Percentiles rank a stretch among this genome's conserved stretches.
These are phyloP conservation scores for Danionella cerebrum DNA, from an alignment of 2,113 vertebrate genomes.

Conservation along the genomic window DNA sequence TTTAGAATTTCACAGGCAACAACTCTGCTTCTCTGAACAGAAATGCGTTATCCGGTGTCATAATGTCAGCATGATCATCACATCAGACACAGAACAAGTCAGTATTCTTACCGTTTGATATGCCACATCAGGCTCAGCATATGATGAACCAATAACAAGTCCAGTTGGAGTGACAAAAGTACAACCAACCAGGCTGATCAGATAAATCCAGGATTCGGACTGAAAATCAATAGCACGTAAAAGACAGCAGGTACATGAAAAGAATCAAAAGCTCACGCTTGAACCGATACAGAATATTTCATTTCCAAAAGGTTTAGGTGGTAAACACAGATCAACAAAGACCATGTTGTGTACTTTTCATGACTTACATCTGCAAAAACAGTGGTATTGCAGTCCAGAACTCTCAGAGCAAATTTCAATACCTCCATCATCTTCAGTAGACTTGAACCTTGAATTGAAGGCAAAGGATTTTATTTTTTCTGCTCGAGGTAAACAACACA, in stretches of 20 bases:
- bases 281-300: too few species aligned
- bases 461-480: background rate
- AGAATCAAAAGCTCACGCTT: background rate
- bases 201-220: slow-evolving; percentile 22
- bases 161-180: background rate
- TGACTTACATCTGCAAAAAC: slow-evolving; percentile 48
- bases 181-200: background rate
- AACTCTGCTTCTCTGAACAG: slow-evolving; percentile 8
- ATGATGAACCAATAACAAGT: background rate
- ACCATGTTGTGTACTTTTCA: background rate
- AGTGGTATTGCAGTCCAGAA: slow-evolving; percentile 37
- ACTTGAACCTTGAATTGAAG: background rate
- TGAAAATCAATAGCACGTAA: background rate
- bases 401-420: slow-evolving; percentile 56
- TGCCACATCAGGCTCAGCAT: slow-evolving; percentile 2
- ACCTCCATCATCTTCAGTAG: slow-evolving; percentile 39
- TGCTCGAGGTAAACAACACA: too few species aligned
- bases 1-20: background rate
- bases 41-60: background rate
- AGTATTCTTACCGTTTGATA: slow-evolving; percentile 11
- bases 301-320: too few species aligned
- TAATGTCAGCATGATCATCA: background rate
- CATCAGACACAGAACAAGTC: background rate
- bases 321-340: too few species aligned
- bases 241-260: background rate